Percentiles rank a stretch among this genome's conserved stretches.
Evolutionary conservation across 2,113 vertebrate species (phyloP).

Genomic region (Megaceryle maxima): DNA sequence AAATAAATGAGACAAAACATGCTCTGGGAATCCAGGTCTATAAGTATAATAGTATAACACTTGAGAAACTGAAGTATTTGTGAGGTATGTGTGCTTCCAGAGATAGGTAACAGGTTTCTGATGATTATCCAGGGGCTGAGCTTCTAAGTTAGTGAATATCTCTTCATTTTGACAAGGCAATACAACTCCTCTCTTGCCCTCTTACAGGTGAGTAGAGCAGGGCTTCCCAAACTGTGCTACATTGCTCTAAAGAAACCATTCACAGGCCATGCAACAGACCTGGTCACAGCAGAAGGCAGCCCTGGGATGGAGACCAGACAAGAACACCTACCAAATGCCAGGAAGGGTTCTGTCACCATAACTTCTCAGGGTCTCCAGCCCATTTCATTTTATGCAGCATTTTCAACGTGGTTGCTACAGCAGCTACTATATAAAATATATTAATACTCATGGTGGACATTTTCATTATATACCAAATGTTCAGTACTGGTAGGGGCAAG

Average conservation of each 20-base stretch:
- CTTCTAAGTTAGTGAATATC: neutral
- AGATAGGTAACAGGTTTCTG: neutral
- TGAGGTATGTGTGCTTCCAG: no score
- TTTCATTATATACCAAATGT: neutral
- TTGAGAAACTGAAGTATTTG: no score
- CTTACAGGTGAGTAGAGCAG: rapidly evolving
- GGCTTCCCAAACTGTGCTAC: neutral
- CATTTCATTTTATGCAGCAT: neutral
- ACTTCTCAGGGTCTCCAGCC: neutral
- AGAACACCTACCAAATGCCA: neutral
- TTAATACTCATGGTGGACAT: neutral
- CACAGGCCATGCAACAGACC: neutral
- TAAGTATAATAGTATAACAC: neutral
- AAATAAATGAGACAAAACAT: neutral
- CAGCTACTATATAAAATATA: neutral
- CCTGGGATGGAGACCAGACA: neutral
- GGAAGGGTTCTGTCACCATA: neutral
- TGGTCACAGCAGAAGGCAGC: neutral
- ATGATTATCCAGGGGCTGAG: no score
- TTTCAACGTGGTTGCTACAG: neutral
- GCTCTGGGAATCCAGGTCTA: neutral
- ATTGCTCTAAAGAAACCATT: neutral
- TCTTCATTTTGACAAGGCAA: neutral
- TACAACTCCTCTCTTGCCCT: neutral
- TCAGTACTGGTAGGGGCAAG: neutral